Base-by-base conservation (phyloP, 2,888 invertebrate genomes). In the Apotomis turbidana region DNA sequence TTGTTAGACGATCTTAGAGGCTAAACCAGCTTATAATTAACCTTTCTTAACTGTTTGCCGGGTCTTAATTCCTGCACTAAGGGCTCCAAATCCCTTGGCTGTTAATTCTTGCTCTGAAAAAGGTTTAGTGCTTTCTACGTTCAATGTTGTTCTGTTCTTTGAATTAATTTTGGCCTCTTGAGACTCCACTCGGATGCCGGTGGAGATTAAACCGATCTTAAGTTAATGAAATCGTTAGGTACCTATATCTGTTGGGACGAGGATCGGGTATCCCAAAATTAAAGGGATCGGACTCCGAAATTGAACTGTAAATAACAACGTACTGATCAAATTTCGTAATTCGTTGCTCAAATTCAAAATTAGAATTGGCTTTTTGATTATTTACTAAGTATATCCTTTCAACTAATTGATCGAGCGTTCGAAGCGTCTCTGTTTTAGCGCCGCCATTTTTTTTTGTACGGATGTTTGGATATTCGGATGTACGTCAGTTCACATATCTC, bases 141-240 rank as follows among this genome's bases (percentile, higher is more conserved):
- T 79, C 77, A 76, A 78, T 82, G 87, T 88, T 88, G 87, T 83
- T 87, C 86, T 89, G 90, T 90, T 90, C 87, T 90, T 88, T 85
- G 90, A 88, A 90, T 91, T 91, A 92, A 91, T 91, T 92, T 87
- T 78, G 82, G 86, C 90, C 90, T 90, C 91, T 91, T 85, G 90
- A 91, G 87, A 87, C 82, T 83, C 76, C 77, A 83, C 51, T 85
- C 77, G 82, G 81, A 81, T 83, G 81, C 83, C 78, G 80, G 83
- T 81, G 80, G 78, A 89, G 88, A 91, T 91, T 90, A 89, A 87
- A 85, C 85, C 87, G 83, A 89, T 90, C 85, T 86, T 79, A 80
- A 88, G 85, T 84, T 88, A 89, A 90, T 89, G 83, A 88, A 88
- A 85, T 83, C 80, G 72, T 68, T 68, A 72, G 79, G 81, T 85